Conservation (phyloP, 2,888 invertebrate species). For the Mantis religiosa region DNA sequence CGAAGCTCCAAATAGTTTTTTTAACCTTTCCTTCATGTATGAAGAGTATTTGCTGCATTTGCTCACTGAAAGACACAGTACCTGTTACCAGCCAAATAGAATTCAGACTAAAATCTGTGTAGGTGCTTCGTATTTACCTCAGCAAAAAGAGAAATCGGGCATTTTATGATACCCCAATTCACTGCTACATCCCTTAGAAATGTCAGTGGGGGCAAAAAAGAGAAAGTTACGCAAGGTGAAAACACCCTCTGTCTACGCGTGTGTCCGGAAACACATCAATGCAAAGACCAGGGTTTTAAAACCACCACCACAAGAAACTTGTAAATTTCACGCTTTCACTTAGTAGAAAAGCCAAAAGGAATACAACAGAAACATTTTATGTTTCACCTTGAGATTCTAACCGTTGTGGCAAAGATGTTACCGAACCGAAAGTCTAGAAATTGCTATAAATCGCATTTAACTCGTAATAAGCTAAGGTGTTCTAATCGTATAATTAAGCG, state of each 20-base stretch:
- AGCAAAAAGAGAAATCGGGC: neutral
- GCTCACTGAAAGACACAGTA: neutral
- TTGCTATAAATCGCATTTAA: too few relatives aligned
- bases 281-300: neutral
- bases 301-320: neutral
- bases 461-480: too few relatives aligned
- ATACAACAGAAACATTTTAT: neutral
- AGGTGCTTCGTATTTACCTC: neutral
- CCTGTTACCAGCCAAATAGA: neutral
- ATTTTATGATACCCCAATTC: neutral
- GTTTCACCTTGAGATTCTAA: neutral
- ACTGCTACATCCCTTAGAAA: neutral
- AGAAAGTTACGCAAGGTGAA: neutral
- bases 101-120: neutral
- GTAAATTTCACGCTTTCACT: neutral
- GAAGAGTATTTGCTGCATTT: neutral
- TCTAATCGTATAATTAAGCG: too few relatives aligned
- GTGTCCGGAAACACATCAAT: neutral
- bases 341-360: neutral
- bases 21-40: neutral
- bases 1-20: neutral
- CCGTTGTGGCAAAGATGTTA: too few relatives aligned
- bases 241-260: neutral
- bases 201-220: neutral
- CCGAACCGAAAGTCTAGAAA: too few relatives aligned